phyloP scores from a whole-genome alignment of 1,140 invertebrate species.

The Tyrophagus putrescentiae region DNA sequence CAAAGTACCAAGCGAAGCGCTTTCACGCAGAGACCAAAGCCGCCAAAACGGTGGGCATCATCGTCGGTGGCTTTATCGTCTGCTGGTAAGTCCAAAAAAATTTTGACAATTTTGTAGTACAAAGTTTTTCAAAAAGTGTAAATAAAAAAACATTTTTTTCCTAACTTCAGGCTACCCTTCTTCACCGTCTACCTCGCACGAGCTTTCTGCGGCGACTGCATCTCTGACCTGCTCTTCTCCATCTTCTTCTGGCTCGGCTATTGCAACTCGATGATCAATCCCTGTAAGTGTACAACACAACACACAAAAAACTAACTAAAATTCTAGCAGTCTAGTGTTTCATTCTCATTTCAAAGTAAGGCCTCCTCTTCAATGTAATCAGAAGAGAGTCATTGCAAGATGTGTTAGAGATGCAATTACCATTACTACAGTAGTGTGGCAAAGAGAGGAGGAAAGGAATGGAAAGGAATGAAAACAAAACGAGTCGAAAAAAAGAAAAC shows the following conservation, averaged over 20 bases:
- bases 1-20: conserved; percentile 64
- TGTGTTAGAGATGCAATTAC: too few relatives aligned
- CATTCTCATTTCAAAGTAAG: not conserved
- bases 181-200: conserved; percentile 79
- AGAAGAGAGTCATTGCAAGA: not conserved
- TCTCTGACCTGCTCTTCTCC: conserved; percentile 63
- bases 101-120: too few relatives aligned
- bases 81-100: conserved; percentile 49
- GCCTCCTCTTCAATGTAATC: not conserved
- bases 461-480: too few relatives aligned
- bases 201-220: conserved; percentile 63
- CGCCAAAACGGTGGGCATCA: conserved; percentile 80
- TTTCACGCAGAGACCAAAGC: conserved; percentile 84
- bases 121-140: not conserved
- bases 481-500: too few relatives aligned
- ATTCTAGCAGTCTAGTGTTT: too few relatives aligned
- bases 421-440: too few relatives aligned
- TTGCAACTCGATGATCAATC: conserved; percentile 79
- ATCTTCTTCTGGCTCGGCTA: conserved; percentile 93
- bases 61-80: conserved; percentile 78
- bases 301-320: too few relatives aligned
- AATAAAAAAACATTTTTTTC: not conserved
- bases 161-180: conserved; percentile 49
- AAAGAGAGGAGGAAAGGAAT: too few relatives aligned
- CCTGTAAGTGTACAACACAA: conserved; percentile 40